Percentiles rank a stretch among this genome's conserved stretches.
Conservation (phyloP, 2,113 vertebrate species). For the Brienomyrus longianalis region DNA sequence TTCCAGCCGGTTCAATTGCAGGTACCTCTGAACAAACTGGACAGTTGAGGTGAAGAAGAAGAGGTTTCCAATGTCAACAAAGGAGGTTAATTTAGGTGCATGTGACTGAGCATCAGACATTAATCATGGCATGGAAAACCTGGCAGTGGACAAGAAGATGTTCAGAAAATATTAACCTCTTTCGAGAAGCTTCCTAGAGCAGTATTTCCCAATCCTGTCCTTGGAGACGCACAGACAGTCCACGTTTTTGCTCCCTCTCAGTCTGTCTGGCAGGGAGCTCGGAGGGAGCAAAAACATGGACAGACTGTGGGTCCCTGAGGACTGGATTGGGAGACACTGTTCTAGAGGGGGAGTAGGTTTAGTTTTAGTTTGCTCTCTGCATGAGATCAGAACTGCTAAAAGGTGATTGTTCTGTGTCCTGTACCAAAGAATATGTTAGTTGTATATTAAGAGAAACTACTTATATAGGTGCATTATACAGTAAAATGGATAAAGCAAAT, state of each 20-base stretch:
- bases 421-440: neutral
- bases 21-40: constrained; percentile 47
- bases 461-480: no score
- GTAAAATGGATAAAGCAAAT: neutral
- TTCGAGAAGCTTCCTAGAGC: neutral
- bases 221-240: neutral
- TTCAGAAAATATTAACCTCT: neutral
- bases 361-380: neutral
- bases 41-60: neutral
- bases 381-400: neutral
- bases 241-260: neutral
- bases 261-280: neutral
- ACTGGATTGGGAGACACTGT: neutral
- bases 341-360: neutral
- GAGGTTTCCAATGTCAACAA: neutral
- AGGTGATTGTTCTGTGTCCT: neutral
- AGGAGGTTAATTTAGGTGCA: neutral
- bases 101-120: neutral
- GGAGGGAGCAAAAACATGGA: neutral
- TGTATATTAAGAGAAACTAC: neutral
- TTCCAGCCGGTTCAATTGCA: constrained; percentile 60
- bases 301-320: neutral
- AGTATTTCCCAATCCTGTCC: neutral
- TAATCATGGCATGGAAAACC: neutral
- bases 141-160: neutral